A percentile compares a stretch with the other conserved stretches of the same genome.
These are phyloP conservation scores for Otolemur garnettii DNA, from an alignment of 2,113 vertebrate species.

Conservation along the genomic window DNA sequence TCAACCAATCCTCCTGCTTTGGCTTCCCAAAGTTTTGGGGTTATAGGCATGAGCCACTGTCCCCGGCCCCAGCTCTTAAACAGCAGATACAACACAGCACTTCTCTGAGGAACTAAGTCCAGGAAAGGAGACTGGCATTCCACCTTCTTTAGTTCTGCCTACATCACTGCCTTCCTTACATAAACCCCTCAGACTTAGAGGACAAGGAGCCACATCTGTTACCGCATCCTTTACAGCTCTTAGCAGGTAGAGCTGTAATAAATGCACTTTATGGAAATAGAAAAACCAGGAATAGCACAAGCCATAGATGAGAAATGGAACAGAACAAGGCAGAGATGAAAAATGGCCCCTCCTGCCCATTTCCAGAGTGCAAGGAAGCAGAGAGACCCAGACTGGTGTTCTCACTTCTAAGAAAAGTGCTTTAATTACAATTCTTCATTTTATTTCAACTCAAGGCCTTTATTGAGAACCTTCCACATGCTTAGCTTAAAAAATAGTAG, in stretches of 20 bases:
- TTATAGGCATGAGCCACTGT: too few relatives aligned
- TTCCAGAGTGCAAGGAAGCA: not conserved
- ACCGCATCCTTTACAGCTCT: conserved; percentile 33
- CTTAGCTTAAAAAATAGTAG: not conserved
- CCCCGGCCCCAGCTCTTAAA: not conserved
- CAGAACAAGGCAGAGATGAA: conserved; percentile 38
- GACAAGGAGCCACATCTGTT: conserved; percentile 59
- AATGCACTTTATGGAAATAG: conserved; percentile 65
- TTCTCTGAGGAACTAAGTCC: not conserved
- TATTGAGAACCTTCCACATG: not conserved
- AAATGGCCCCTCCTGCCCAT: conserved; percentile 34
- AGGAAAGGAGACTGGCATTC: not conserved
- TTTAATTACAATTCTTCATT: not conserved
- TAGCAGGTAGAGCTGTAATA: conserved; percentile 63
- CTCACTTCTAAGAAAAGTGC: not conserved
- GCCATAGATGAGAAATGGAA: conserved; percentile 34
- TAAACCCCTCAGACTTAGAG: conserved; percentile 40
- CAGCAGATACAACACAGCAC: not conserved
- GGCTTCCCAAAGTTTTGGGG: too few relatives aligned
- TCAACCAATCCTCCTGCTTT: too few relatives aligned
- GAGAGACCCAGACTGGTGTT: not conserved
- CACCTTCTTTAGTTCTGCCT: not conserved
- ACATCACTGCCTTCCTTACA: not conserved
- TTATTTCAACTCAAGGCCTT: not conserved
- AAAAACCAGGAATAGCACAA: conserved; percentile 66